Conservation (phyloP, 2,888 invertebrate species). For the Therioaphis trifolii region DNA sequence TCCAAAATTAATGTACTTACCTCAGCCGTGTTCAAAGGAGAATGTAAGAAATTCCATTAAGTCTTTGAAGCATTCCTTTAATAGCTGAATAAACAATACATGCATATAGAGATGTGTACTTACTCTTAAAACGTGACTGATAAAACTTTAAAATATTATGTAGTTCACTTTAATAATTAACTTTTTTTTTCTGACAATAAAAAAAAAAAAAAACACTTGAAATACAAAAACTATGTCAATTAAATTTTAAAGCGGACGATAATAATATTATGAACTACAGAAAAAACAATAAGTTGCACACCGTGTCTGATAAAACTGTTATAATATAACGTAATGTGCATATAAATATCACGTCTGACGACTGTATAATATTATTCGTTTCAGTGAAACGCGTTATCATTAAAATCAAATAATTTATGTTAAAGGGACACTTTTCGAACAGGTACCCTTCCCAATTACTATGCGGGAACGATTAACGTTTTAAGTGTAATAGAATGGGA, state of each 20-base stretch:
- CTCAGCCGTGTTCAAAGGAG: background rate
- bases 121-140: background rate
- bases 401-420: background rate
- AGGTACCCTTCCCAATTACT: conserved; percentile 7
- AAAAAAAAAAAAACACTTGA: too few relatives aligned
- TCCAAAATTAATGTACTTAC: conserved; percentile 22
- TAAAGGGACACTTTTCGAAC: conserved; percentile 6
- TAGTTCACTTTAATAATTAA: background rate
- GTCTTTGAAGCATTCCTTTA: conserved; percentile 8
- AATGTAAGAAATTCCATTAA: conserved; percentile 9
- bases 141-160: background rate
- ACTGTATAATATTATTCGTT: background rate
- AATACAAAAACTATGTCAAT: background rate
- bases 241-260: background rate
- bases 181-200: too few relatives aligned
- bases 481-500: background rate
- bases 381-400: conserved; percentile 8
- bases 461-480: conserved; percentile 4
- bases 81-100: conserved; percentile 4
- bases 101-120: background rate
- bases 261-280: background rate
- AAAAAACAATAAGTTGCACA: too few relatives aligned
- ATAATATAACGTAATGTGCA: background rate
- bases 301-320: background rate
- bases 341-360: background rate